These are phyloP conservation scores for Papilio glaucus DNA, from an alignment of 1,140 invertebrate genomes.

Conservation along the genomic window DNA sequence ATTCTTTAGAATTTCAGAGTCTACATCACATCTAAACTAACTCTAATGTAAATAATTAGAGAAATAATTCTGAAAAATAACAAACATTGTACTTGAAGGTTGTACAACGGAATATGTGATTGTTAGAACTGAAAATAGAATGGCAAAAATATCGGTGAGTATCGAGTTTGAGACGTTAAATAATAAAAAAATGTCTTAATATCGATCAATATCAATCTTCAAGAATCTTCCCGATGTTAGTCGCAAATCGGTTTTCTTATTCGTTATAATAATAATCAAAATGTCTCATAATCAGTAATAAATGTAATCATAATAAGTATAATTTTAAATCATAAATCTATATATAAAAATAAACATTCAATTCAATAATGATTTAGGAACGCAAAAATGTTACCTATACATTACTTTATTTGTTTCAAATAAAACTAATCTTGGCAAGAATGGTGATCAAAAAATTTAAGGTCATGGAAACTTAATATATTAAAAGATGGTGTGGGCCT, in stretches of 20 bases:
- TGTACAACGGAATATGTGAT: background rate
- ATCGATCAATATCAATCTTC: background rate
- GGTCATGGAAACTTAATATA: background rate
- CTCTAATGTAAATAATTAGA: background rate
- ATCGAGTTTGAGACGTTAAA: background rate
- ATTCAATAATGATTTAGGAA: background rate
- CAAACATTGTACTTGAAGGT: slow-evolving; percentile 3
- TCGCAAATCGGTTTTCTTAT: background rate
- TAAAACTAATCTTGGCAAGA: background rate
- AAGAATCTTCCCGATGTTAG: background rate
- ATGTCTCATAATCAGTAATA: background rate
- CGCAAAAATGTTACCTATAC: background rate
- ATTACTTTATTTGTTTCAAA: background rate
- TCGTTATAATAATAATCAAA: background rate
- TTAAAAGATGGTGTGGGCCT: too few species aligned
- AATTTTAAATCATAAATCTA: background rate
- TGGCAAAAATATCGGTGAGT: slow-evolving; percentile 21
- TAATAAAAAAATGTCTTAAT: background rate
- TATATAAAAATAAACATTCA: background rate
- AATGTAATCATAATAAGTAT: background rate
- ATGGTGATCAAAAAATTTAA: background rate
- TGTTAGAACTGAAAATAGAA: background rate
- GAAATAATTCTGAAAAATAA: background rate
- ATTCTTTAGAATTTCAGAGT: too few species aligned
- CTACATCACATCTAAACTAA: background rate